Evolutionary conservation across 2,113 vertebrate genomes (phyloP), one percentile per base, ranked within the genome.

Genomic region (Loxodonta africana): DNA sequence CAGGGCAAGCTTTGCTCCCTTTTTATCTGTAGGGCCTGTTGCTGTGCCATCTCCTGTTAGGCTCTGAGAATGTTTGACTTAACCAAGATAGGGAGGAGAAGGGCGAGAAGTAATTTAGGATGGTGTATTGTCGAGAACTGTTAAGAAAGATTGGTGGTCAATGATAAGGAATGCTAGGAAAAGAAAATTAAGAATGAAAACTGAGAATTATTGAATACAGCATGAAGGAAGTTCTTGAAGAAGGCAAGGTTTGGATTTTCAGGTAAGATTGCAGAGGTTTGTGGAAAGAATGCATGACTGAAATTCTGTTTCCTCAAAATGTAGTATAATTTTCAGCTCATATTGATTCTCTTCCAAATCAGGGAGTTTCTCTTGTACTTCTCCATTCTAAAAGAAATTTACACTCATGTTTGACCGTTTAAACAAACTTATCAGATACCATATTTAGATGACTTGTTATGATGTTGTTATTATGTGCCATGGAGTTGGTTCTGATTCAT

Each of bases 341-440:
- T 65, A 71, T 65, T 48, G 46, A 84, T 92, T 94, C n/a, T 90
- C 8, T 80, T 76, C 18, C 46, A 81, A 92, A 92, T 65, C 63
- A 93, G 3, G 60, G n/a, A 96, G 26, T 62, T 67, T 53, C 85
- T 60, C n/a, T 41, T 63, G 12, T 71, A 74, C 14, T 46, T 46
- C 5, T 90, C 57, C 74, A 46, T 90, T 91, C 37, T 83, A 83
- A 81, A 96, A 81, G 18, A 91, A 87, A 96, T 82, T 60, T 57
- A 87, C 63, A 37, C 48, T 74, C 17, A 41, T 21, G 18, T 86
- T 57, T 94, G 76, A 46, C 5, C 44, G 44, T 73, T 85, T 90
- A 90, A 90, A 83, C 9, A 73, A 84, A 93, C 18, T 91, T 73
- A 71, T 44, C 8, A 12, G 62, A 76, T 28, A 21, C 57, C 83